Conservation (phyloP, 2,888 invertebrate genomes). For the Apodemia arnacis region DNA sequence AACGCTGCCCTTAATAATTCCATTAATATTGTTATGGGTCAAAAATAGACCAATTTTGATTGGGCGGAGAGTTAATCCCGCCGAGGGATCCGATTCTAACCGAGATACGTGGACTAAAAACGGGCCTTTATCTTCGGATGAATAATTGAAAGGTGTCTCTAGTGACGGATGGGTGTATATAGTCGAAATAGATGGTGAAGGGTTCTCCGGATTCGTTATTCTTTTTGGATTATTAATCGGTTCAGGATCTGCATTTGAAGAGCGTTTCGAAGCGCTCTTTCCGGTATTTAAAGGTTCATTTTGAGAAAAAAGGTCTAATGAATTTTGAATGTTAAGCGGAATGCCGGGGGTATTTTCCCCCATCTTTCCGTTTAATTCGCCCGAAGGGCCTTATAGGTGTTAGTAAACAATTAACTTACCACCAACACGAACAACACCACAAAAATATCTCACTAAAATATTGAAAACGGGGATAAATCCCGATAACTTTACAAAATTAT, state of each 20-base stretch:
- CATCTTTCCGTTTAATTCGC: background rate
- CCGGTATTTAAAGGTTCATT: background rate
- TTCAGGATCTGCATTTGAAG: background rate
- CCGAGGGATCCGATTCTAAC: conserved; percentile 21
- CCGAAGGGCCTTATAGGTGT: background rate
- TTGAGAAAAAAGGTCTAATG: background rate
- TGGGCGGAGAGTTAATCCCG: conserved; percentile 25
- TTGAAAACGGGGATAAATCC: no score
- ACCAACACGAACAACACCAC: no score
- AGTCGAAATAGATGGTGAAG: background rate
- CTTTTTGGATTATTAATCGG: background rate
- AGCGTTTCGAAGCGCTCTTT: background rate
- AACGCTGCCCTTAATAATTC: conserved; percentile 45
- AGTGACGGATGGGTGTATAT: conserved; percentile 3
- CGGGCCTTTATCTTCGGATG: conserved; percentile 29
- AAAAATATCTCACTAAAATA: no score
- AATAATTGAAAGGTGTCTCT: background rate
- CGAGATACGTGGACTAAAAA: conserved; percentile 42
- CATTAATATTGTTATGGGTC: conserved; percentile 32
- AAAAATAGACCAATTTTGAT: conserved; percentile 52
- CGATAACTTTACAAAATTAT: no score
- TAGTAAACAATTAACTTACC: background rate
- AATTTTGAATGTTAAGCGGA: background rate
- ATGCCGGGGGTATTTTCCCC: background rate
- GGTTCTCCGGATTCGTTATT: background rate